Evolutionary conservation across 2,888 invertebrate species (phyloP).

Genomic region (Nesidiocoris tenuis): DNA sequence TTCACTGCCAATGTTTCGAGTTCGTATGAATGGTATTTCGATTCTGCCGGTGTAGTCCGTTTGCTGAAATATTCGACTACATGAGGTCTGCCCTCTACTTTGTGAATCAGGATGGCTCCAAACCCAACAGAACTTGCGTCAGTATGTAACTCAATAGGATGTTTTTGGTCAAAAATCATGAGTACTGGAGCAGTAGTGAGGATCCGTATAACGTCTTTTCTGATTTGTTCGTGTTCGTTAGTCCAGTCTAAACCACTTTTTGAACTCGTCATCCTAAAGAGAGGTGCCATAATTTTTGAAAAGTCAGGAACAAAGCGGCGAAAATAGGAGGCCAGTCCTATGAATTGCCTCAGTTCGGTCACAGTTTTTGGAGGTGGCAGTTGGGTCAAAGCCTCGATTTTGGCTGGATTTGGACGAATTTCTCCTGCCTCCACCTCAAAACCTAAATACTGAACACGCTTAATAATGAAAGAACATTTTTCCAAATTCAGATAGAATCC

Average conservation of each 20-base stretch:
- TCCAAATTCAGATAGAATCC: too few species aligned
- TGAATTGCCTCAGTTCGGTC: conserved; percentile 2
- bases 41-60: not conserved
- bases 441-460: conserved; percentile 31
- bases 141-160: conserved; percentile 18
- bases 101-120: conserved; percentile 8
- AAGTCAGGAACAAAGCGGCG: conserved; percentile 9
- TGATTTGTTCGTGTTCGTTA: not conserved
- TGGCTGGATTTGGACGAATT: not conserved
- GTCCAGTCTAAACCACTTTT: not conserved
- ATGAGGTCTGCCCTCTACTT: not conserved
- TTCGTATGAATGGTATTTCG: conserved; percentile 2
- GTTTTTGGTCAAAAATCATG: conserved; percentile 2
- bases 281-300: conserved; percentile 15
- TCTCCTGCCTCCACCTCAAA: not conserved
- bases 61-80: conserved; percentile 12
- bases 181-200: not conserved
- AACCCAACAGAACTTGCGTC: too few species aligned
- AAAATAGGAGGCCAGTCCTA: conserved; percentile 27
- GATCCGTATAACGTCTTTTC: not conserved
- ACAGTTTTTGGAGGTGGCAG: not conserved
- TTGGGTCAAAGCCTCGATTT: conserved; percentile 13
- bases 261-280: not conserved
- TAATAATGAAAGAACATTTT: conserved; percentile 22
- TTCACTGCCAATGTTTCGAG: conserved; percentile 4